A percentile compares a stretch with the other conserved stretches of the same genome.
Conservation (phyloP, 2,888 invertebrate genomes). For the Phaonia tiefii region DNA sequence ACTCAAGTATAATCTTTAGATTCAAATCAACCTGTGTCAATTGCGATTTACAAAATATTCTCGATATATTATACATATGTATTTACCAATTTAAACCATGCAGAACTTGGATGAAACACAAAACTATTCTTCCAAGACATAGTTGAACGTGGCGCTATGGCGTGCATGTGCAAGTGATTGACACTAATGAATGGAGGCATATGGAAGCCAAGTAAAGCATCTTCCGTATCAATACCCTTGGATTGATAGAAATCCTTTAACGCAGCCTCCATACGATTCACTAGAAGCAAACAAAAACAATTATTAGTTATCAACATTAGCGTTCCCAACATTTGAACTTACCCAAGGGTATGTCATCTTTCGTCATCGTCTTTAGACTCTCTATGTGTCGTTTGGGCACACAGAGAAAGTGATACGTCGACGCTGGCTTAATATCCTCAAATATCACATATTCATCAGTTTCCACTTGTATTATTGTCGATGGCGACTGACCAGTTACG, state of each 20-base stretch:
- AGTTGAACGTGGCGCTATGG: slow-evolving; percentile 88
- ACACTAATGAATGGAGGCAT: slow-evolving; percentile 95
- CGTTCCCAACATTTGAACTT: slow-evolving; percentile 73
- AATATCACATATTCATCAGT: slow-evolving; percentile 90
- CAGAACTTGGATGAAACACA: slow-evolving; percentile 87
- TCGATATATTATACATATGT: not conserved
- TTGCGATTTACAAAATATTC: no score
- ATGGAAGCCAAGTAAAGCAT: slow-evolving; percentile 89
- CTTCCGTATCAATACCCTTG: slow-evolving; percentile 81
- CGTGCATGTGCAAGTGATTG: slow-evolving; percentile 90
- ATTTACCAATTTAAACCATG: slow-evolving; percentile 92
- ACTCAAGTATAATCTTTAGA: no score
- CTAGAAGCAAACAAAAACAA: slow-evolving; percentile 80
- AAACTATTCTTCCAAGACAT: slow-evolving; percentile 86
- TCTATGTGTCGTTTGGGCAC: slow-evolving; percentile 89
- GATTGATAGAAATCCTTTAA: slow-evolving; percentile 81
- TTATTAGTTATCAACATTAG: not conserved
- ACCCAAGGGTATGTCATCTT: slow-evolving; percentile 87
- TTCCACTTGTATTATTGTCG: slow-evolving; percentile 85
- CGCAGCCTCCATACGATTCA: slow-evolving; percentile 84
- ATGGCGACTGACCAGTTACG: slow-evolving; percentile 82
- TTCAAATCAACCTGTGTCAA: no score
- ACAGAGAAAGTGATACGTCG: slow-evolving; percentile 89
- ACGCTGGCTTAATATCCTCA: slow-evolving; percentile 90
- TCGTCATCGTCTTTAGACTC: slow-evolving; percentile 86